phyloP scores from a whole-genome alignment of 1,140 invertebrate species.

The Phymastichus coffea region DNA sequence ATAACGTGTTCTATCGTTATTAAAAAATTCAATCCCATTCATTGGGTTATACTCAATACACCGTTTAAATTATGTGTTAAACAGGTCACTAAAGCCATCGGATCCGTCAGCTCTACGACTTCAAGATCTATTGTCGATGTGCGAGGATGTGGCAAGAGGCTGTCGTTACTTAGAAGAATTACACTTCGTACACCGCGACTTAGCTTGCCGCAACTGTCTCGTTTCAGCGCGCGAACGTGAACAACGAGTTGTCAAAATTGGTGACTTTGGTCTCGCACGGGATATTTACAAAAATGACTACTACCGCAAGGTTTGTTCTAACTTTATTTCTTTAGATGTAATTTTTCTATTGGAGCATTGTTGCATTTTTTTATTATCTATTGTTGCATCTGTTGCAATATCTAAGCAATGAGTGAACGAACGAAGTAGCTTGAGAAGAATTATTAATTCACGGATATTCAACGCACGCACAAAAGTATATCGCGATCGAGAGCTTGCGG shows the following conservation, averaged over 20 bases:
- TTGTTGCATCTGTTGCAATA: neutral
- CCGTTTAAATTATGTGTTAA: too few relatives aligned
- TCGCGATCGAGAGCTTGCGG: too few relatives aligned
- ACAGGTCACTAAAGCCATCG: slow-evolving; percentile 58
- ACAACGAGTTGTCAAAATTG: slow-evolving; percentile 89
- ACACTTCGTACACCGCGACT: slow-evolving; percentile 94
- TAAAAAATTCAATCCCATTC: too few relatives aligned
- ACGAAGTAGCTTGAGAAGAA: too few relatives aligned
- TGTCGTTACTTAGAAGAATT: slow-evolving; percentile 91
- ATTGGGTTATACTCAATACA: too few relatives aligned
- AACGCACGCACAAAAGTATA: too few relatives aligned
- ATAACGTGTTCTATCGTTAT: too few relatives aligned
- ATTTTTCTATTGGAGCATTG: neutral
- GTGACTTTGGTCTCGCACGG: slow-evolving; percentile 91
- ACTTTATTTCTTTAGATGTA: slow-evolving; percentile 9
- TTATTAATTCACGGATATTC: too few relatives aligned
- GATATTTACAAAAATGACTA: slow-evolving; percentile 97
- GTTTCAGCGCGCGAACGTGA: slow-evolving; percentile 72
- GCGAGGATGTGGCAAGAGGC: slow-evolving; percentile 90
- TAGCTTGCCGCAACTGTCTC: slow-evolving; percentile 92
- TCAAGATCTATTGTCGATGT: slow-evolving; percentile 86
- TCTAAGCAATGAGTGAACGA: neutral
- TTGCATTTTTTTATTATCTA: neutral
- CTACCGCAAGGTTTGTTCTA: slow-evolving; percentile 85
- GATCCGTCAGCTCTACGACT: slow-evolving; percentile 66